These are phyloP conservation scores for Toxotes jaculatrix DNA, from an alignment of 2,113 vertebrate species.

Conservation along the genomic window DNA sequence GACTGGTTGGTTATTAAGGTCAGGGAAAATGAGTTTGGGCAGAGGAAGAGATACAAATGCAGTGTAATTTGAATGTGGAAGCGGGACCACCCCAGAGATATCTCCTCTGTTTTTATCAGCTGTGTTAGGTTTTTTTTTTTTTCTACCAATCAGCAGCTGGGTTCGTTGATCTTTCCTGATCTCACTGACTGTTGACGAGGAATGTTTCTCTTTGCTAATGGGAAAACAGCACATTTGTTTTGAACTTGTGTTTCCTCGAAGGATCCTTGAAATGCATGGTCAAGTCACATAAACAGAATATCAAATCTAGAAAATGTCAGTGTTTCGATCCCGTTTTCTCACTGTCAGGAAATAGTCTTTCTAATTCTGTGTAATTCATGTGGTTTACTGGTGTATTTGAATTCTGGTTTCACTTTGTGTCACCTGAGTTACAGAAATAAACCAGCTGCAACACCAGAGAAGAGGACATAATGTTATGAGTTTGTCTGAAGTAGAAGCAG, in stretches of 20 bases:
- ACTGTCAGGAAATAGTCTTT: neutral
- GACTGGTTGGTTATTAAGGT: conserved; percentile 34
- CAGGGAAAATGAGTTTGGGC: neutral
- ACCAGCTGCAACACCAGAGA: neutral
- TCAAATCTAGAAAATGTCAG: neutral
- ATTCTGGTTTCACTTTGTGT: conserved; percentile 10
- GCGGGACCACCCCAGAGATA: conserved; percentile 7
- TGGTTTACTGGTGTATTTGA: neutral
- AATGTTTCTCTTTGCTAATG: neutral
- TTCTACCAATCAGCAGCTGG: neutral
- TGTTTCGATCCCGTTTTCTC: neutral
- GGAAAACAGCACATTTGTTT: neutral
- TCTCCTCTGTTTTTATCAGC: neutral
- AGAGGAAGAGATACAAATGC: neutral
- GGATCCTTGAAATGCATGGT: neutral
- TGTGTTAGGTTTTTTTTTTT: neutral
- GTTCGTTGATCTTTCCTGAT: conserved; percentile 7
- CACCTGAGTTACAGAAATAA: neutral
- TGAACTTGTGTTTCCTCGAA: neutral
- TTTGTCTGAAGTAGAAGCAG: neutral
- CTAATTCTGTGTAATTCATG: too few relatives aligned
- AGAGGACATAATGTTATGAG: neutral
- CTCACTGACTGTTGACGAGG: neutral
- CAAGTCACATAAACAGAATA: neutral
- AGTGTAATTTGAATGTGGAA: neutral